Evolutionary conservation across 2,797 vertebrate genomes (phyloP), one percentile per base, ranked within the genome.

Genomic region (Choloepus didactylus): DNA sequence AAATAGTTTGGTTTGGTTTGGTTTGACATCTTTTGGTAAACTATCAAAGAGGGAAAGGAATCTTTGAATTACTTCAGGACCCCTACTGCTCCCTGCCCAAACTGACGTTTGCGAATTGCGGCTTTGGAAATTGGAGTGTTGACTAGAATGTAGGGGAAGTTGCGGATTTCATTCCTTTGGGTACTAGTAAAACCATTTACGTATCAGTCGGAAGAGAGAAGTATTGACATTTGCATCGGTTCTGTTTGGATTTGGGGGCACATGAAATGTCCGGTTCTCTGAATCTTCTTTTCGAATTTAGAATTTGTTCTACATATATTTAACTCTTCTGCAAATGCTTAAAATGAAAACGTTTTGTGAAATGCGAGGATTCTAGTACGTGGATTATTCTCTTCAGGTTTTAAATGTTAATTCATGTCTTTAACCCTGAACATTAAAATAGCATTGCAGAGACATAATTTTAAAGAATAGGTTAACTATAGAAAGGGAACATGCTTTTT

Each of bases 41-140:
- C 25, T 88, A 66, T 90, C 59, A 64, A 80, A 83, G 64, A 56
- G 80, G 56, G 73, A 95, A 97, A 85, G 60, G 69, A 81, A 82
- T 92, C 69, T 92, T 88, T 73, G 69, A 12, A 83, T 96, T 97
- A 77, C 80, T 96, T 89, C 41, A 91, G 90, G 95, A 95, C 76
- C 85, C 91, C 77, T 12, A 56, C 80, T 56, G 35, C 72, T 89
- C 72, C 82, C 86, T 29, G 16, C 90, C 91, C 88, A 94, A 93
- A 96, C 82, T 92, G 91, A 90, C 93, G 85, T 96, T 97, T 97
- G 64, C 87, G 89, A 93, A 96, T 95, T 95, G 93, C 88, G 96
- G 95, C 91, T 96, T 97, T 97, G 92, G 82, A 94, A 96, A 97
- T 95, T 96, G 96, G 77, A 92, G 64, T 97, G 97, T 97, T 97